Conservation (phyloP, 1,140 invertebrate species). For the Drosophila persimilis region DNA sequence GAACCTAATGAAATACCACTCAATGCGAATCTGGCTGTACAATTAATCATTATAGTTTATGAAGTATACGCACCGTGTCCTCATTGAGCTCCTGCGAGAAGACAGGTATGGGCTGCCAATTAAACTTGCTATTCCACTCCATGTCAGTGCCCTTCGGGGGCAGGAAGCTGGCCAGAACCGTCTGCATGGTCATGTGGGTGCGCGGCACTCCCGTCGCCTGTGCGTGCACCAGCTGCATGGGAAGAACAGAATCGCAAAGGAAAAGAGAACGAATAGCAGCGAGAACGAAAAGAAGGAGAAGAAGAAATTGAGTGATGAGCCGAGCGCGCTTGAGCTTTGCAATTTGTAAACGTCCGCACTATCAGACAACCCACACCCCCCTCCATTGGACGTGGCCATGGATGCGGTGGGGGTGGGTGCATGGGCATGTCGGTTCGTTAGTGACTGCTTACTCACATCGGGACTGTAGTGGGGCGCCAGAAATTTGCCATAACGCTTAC, state of each 20-base stretch:
- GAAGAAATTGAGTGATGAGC: conserved; percentile 77
- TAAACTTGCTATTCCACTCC: conserved; percentile 85
- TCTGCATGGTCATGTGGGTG: conserved; percentile 89
- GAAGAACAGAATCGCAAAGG: neutral
- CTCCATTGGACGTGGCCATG: conserved; percentile 9
- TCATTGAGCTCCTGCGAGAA: conserved; percentile 86
- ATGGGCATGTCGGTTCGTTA: conserved; percentile 55
- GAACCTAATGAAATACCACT: neutral
- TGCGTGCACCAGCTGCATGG: conserved; percentile 84
- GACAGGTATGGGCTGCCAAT: conserved; percentile 91
- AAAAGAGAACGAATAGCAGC: conserved; percentile 2
- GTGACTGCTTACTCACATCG: conserved; percentile 83
- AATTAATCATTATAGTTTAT: conserved; percentile 26
- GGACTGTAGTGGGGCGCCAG: conserved; percentile 86
- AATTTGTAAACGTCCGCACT: conserved; percentile 79
- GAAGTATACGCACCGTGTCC: conserved; percentile 85
- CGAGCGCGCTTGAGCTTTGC: conserved; percentile 72
- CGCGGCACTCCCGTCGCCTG: conserved; percentile 89
- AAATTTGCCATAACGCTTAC: conserved; percentile 86
- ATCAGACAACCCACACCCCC: conserved; percentile 47
- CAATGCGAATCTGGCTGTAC: neutral
- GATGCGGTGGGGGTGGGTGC: neutral
- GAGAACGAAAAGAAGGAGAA: conserved; percentile 20
- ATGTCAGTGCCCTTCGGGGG: conserved; percentile 85
- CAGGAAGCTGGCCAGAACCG: conserved; percentile 89